Percentiles rank a stretch among this genome's conserved stretches.
phyloP scores from a whole-genome alignment of 2,888 invertebrate species.

The Panopea generosa region DNA sequence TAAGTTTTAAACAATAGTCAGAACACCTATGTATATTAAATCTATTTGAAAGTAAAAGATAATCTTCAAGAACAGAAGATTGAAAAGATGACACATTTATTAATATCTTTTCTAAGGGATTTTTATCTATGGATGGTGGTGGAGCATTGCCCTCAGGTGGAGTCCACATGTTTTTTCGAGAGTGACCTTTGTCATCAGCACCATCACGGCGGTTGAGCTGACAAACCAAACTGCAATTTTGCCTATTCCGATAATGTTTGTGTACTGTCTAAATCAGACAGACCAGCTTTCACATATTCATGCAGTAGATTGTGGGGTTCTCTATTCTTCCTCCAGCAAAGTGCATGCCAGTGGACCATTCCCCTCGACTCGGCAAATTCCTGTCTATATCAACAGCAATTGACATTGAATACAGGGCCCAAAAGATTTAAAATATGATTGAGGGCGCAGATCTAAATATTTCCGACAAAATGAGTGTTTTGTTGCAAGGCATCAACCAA shows the following conservation, averaged over 20 bases:
- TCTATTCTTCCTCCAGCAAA: constrained; percentile 57
- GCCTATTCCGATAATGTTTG: constrained; percentile 13
- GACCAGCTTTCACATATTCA: constrained; percentile 45
- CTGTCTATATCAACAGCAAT: constrained; percentile 67
- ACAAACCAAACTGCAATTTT: neutral
- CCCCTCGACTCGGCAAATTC: no score
- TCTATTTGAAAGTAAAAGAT: constrained; percentile 32
- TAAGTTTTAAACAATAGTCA: constrained; percentile 15
- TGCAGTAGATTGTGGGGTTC: constrained; percentile 61
- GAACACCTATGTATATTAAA: constrained; percentile 12
- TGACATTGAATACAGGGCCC: constrained; percentile 63
- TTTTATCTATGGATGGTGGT: constrained; percentile 55
- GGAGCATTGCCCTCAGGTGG: constrained; percentile 66
- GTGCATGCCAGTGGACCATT: no score
- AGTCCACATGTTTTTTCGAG: constrained; percentile 64
- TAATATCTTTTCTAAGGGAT: constrained; percentile 61
- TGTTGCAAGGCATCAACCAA: no score
- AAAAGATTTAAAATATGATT: constrained; percentile 10
- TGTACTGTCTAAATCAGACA: constrained; percentile 50
- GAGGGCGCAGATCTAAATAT: no score
- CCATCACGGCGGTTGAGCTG: constrained; percentile 32
- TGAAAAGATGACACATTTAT: constrained; percentile 62
- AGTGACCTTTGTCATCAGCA: constrained; percentile 42
- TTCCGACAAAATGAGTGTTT: no score
- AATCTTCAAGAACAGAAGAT: constrained; percentile 58